Conservation (phyloP, 2,113 vertebrate species). For the Halcyon malimbica region DNA sequence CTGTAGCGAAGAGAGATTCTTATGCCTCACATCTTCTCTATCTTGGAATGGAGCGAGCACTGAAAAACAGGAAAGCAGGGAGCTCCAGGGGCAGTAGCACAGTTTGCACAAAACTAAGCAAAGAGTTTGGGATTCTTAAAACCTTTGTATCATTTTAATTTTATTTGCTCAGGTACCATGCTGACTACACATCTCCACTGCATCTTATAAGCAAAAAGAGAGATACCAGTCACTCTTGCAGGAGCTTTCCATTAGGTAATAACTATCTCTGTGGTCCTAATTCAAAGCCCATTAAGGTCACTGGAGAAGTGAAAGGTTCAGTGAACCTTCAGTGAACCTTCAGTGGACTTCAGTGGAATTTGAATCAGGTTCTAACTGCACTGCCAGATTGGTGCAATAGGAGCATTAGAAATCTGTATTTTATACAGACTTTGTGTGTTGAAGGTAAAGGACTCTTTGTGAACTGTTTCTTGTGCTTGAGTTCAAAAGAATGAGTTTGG, state of each 20-base stretch:
- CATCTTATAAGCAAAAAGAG: constrained; percentile 57
- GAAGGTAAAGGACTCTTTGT: constrained; percentile 24
- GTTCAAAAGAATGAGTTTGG: neutral
- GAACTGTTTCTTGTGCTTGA: constrained; percentile 17
- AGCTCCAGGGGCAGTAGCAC: constrained; percentile 74
- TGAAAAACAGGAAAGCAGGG: constrained; percentile 66
- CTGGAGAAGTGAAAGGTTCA: neutral
- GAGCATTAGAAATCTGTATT: constrained; percentile 38
- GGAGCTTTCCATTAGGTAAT: constrained; percentile 58
- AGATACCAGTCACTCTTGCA: constrained; percentile 70
- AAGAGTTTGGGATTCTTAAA: constrained; percentile 65
- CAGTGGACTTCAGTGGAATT: constrained; percentile 1
- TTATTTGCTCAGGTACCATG: constrained; percentile 82
- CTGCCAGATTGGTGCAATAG: constrained; percentile 51
- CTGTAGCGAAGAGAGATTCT: constrained; percentile 47
- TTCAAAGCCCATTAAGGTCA: constrained; percentile 26
- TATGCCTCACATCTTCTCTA: constrained; percentile 66
- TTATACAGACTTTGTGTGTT: neutral
- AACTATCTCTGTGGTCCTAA: constrained; percentile 25
- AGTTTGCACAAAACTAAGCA: constrained; percentile 79
- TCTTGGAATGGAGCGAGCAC: constrained; percentile 71
- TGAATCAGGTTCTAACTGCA: constrained; percentile 16
- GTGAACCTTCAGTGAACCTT: too few species aligned
- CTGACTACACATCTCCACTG: constrained; percentile 65
- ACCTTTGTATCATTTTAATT: constrained; percentile 70